Conservation (phyloP, 2,888 invertebrate species). For the Ormyrus thymus region DNA sequence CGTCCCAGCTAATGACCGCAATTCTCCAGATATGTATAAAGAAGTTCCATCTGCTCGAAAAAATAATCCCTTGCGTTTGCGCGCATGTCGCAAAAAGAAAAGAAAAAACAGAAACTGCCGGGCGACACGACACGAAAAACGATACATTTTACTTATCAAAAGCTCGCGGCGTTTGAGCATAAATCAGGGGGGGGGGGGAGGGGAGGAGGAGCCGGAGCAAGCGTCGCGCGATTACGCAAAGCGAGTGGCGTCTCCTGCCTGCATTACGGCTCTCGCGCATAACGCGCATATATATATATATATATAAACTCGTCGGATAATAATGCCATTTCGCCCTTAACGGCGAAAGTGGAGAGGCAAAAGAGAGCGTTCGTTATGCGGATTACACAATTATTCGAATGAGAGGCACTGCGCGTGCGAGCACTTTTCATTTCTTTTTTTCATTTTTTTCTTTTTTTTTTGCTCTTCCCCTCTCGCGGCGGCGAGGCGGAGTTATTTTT, state of each 20-base stretch:
- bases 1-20: too few relatives aligned
- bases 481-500: slow-evolving; percentile 37
- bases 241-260: neutral
- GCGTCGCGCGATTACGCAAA: slow-evolving; percentile 15
- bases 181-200: slow-evolving; percentile 26
- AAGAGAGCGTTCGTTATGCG: slow-evolving; percentile 28
- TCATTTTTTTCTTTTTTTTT: neutral
- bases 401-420: slow-evolving; percentile 18
- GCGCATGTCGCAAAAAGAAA: too few relatives aligned
- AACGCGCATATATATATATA: too few relatives aligned
- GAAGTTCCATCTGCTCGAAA: too few relatives aligned
- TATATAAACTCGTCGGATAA: slow-evolving; percentile 17
- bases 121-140: neutral
- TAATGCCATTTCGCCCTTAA: slow-evolving; percentile 30
- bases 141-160: slow-evolving; percentile 18
- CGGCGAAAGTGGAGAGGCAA: neutral
- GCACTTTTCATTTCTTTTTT: slow-evolving; percentile 38
- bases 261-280: neutral
- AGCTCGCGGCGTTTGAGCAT: neutral
- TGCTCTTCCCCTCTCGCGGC: neutral
- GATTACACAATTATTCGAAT: slow-evolving; percentile 44
- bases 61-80: too few relatives aligned
- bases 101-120: too few relatives aligned
- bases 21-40: too few relatives aligned
- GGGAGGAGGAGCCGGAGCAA: too few relatives aligned